A percentile compares a stretch with the other conserved stretches of the same genome.
phyloP scores from a whole-genome alignment of 2,113 vertebrate species.

The Scomber colias region DNA sequence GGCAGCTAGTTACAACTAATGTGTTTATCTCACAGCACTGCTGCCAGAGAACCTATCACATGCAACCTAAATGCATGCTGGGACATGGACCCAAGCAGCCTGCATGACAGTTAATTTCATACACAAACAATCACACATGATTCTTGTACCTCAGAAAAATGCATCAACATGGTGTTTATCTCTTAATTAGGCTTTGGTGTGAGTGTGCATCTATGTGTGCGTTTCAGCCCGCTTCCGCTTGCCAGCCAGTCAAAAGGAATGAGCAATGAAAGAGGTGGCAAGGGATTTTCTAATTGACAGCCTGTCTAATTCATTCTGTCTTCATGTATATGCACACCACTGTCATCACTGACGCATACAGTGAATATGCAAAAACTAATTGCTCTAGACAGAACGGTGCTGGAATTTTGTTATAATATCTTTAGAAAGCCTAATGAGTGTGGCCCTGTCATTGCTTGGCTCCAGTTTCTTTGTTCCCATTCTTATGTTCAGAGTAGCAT shows the following conservation, averaged over 20 bases:
- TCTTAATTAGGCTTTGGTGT: constrained; percentile 40
- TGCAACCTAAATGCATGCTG: constrained; percentile 56
- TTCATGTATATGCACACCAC: constrained; percentile 31
- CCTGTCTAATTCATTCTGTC: constrained; percentile 51
- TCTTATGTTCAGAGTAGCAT: constrained; percentile 26
- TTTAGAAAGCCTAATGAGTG: constrained; percentile 64
- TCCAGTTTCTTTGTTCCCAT: constrained; percentile 31
- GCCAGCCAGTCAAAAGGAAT: constrained; percentile 55
- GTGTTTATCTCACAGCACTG: constrained; percentile 41
- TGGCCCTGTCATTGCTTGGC: constrained; percentile 50
- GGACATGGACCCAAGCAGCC: constrained; percentile 24
- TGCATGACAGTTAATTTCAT: constrained; percentile 33
- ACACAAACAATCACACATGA: constrained; percentile 5
- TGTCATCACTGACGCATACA: constrained; percentile 9
- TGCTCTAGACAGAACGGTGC: constrained; percentile 50
- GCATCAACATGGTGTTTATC: constrained; percentile 28
- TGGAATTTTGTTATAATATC: constrained; percentile 54
- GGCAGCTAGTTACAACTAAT: constrained; percentile 49
- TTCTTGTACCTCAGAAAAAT: background rate
- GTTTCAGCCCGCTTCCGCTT: constrained; percentile 25
- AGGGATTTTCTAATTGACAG: constrained; percentile 65
- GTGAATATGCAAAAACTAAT: constrained; percentile 55
- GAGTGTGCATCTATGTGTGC: background rate
- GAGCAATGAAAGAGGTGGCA: constrained; percentile 42
- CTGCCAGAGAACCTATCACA: constrained; percentile 45